Conservation (phyloP, 35 echinoderm and acorn worm genomes). For the Heliocidaris erythrogramma region DNA sequence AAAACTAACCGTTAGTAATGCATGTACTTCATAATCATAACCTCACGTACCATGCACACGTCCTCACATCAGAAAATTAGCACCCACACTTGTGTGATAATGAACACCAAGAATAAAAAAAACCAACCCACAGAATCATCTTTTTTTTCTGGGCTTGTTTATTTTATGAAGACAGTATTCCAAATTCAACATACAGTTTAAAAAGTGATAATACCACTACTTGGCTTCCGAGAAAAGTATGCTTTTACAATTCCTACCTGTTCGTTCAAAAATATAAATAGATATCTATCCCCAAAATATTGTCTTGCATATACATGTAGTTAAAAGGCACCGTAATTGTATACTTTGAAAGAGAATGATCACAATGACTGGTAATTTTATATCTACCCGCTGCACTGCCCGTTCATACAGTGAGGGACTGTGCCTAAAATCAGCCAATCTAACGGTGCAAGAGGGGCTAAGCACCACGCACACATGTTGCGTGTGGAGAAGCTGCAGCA, state of each 20-base stretch:
- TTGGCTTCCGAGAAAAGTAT: background rate
- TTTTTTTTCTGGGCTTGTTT: background rate
- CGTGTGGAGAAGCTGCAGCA: background rate
- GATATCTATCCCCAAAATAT: background rate
- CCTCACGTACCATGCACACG: no score
- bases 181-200: background rate
- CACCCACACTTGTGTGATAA: background rate
- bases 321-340: background rate
- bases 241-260: background rate
- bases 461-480: background rate
- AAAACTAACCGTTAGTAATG: no score
- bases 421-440: background rate
- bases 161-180: background rate
- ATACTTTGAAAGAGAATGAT: background rate
- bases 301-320: conserved; percentile 3
- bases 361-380: background rate
- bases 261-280: background rate
- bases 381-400: background rate
- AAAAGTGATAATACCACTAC: background rate
- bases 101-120: background rate
- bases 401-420: background rate
- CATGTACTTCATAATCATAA: no score
- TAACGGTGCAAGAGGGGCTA: background rate
- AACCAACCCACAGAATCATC: background rate
- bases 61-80: no score